Base-by-base conservation (phyloP, 2,113 vertebrate species). In the Melozone crissalis region DNA sequence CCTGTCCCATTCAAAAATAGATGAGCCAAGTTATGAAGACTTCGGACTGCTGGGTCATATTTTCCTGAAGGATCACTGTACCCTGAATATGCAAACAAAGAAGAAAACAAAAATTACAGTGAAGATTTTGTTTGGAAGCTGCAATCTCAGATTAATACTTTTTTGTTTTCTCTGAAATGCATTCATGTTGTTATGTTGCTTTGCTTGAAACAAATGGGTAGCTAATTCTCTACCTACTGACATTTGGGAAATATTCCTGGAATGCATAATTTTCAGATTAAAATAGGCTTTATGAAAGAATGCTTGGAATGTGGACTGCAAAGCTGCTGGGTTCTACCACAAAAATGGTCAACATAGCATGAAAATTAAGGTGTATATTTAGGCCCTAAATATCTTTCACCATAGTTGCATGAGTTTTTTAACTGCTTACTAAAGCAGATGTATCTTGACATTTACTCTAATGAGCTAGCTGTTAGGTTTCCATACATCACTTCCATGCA, bases 1-100 rank as follows among this genome's bases (percentile, higher is more conserved):
- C 99, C 99, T 15, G 99, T 99, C 35, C 99, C 99, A 18, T 99
- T 99, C 87, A 99, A 95, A 94, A 99, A 99, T 44, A 99, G 98
- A 95, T 99, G 99, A 91, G 99, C 99, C 97, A 99, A 94, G 85
- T 99, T 99, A 96, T 99, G 99, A 87, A 99, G 99, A 79, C 99
- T 99, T 91, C 99, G 98, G 57, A 99, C 98, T 26, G 98, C 97
- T 16, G 99, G 99, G 87, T 99, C 98, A 0, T 99, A 99, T 81
- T 95, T 98, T 55, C 99, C 99, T 57, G 98, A 97, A 89, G 99
- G 99, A 74, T 99, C 97, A 12, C 98, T 99, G 97, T 99, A 99
- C 41, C 99, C 99, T 99, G 90, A 51, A 87, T 77, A 75, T 30
- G 15, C 52, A 96, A 94, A 94, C 8, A 92, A 86, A 89, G 26